Base-by-base conservation (phyloP, 2,797 vertebrate species). In the Sarcoramphus papa region DNA sequence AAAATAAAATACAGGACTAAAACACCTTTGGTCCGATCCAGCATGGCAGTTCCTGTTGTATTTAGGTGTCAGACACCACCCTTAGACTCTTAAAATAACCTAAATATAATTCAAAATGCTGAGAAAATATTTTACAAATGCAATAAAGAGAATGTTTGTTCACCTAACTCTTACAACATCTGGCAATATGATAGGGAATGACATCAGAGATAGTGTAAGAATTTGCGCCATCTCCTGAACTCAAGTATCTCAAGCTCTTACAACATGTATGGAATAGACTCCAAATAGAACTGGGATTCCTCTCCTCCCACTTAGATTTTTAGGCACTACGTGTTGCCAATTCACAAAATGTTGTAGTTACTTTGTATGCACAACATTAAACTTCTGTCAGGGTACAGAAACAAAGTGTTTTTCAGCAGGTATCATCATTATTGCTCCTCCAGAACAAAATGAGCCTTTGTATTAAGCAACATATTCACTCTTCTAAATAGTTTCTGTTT, bases 241-340 rank as follows among this genome's bases (percentile, higher is more conserved):
- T 79, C 14, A 50, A 15, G 6, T 22, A 31, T 16, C 18, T 53
- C 28, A 65, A 59, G 45, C n/a, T 53, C 21, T 59, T 60, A 50
- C 4, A 25, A 73, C n/a, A 25, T 1, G 0, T 22, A 72, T 16
- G 5, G 1, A 79, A 62, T 2, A 25, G 59, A 35, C 20, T 19
- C 7, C 45, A 68, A 43, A 53, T 0, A 63, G 22, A 60, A 74
- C 23, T 2, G 12, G 23, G 37, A 84, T 63, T 54, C 7, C 20
- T 9, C 12, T 56, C 21, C 30, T 56, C 21, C 30, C 56, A n/a
- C 40, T 77, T 59, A 28, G 14, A 31, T 56, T 53, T 91, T 85
- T 24, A 35, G 53, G 31, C 27, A 65, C 21, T 21, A 51, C 14
- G 14, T 24, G 19, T 25, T 62, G 43, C 56, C 11, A 54, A 2